Conservation (phyloP, 2,797 vertebrate species). For the Sciurus vulgaris region DNA sequence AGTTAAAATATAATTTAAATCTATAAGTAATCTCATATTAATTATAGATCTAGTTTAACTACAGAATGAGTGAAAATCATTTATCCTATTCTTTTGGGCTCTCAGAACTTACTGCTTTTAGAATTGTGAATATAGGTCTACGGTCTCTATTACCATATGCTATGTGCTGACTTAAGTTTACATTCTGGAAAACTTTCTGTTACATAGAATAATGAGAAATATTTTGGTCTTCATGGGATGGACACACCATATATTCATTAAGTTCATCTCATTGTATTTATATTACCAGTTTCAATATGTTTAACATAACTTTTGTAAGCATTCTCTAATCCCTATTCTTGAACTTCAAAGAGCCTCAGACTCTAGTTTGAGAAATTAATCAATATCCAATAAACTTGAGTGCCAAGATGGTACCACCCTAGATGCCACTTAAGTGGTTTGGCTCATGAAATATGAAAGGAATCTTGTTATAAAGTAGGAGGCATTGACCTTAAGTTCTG, state of each 20-base stretch:
- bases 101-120: background rate
- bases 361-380: background rate
- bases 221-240: background rate
- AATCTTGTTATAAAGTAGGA: background rate
- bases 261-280: background rate
- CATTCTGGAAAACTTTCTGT: background rate
- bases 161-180: conserved; percentile 4
- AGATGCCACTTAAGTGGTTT: background rate
- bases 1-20: background rate
- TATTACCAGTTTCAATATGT: background rate
- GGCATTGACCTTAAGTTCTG: background rate
- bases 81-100: background rate
- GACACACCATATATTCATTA: background rate
- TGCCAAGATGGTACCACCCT: background rate
- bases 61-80: background rate
- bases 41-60: background rate
- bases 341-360: background rate
- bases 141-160: background rate
- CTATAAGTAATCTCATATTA: background rate
- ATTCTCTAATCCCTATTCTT: background rate
- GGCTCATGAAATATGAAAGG: background rate
- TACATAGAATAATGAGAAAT: background rate
- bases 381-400: background rate
- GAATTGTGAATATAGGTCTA: background rate
- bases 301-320: background rate